Percentiles rank a stretch among this genome's conserved stretches.
These are phyloP conservation scores for Tetranychus truncatus DNA, from an alignment of 2,888 invertebrate species.

Conservation along the genomic window DNA sequence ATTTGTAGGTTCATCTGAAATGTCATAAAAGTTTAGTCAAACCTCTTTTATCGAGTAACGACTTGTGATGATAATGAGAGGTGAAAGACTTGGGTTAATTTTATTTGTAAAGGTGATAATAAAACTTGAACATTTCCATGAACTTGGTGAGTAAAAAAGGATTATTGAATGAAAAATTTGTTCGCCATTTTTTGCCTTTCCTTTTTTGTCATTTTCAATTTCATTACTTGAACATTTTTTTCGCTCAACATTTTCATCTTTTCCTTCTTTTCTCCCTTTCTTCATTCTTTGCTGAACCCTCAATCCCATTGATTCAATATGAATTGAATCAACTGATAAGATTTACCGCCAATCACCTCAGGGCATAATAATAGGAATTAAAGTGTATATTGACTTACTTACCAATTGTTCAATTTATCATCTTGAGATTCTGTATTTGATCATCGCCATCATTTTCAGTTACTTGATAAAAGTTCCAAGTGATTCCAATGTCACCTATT, in stretches of 20 bases:
- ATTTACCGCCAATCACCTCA: background rate
- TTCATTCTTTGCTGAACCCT: background rate
- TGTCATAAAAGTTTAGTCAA: no score
- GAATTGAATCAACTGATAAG: background rate
- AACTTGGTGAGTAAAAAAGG: no score
- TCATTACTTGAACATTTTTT: constrained; percentile 14
- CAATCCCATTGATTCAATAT: background rate
- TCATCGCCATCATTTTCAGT: background rate
- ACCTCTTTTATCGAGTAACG: no score
- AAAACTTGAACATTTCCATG: no score
- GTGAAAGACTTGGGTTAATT: no score
- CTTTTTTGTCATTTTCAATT: background rate
- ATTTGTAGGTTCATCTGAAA: no score
- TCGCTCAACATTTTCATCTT: background rate
- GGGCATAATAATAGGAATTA: background rate
- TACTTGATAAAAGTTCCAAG: no score
- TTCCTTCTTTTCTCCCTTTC: background rate
- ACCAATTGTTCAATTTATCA: background rate
- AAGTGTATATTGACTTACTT: background rate
- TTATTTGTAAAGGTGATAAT: no score
- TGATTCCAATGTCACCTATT: no score
- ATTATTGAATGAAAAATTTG: background rate
- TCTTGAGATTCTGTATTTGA: background rate
- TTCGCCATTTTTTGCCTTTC: background rate
- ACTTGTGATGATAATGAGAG: no score